These are phyloP conservation scores for Whitmania pigra DNA, from an alignment of 1,140 invertebrate species.

Conservation along the genomic window DNA sequence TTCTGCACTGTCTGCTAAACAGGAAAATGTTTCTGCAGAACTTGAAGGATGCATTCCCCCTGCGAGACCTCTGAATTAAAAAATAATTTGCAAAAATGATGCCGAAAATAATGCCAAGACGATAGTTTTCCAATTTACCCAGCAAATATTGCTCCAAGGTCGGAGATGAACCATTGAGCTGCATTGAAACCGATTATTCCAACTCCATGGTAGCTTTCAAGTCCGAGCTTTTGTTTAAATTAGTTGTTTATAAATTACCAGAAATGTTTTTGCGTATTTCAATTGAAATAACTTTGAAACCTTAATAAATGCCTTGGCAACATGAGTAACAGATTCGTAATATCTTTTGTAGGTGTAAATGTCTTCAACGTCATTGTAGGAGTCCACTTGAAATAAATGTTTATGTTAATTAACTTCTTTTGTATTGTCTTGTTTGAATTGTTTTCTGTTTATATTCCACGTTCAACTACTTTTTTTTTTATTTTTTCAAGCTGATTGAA, in stretches of 20 bases:
- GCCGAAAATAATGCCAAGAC: too few species aligned
- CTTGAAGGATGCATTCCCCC: slow-evolving; percentile 76
- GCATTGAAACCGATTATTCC: slow-evolving; percentile 81
- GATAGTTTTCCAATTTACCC: slow-evolving; percentile 49
- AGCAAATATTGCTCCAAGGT: slow-evolving; percentile 73
- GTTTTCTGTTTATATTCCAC: too few species aligned
- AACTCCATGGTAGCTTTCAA: slow-evolving; percentile 66
- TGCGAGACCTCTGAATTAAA: slow-evolving; percentile 57
- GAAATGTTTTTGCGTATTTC: neutral
- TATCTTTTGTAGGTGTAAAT: slow-evolving; percentile 68
- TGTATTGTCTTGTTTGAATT: too few species aligned
- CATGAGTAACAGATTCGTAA: slow-evolving; percentile 54
- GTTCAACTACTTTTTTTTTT: too few species aligned
- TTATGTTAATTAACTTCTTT: too few species aligned
- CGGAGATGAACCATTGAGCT: slow-evolving; percentile 75
- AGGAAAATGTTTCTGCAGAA: slow-evolving; percentile 61
- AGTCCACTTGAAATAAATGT: neutral
- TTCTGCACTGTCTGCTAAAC: slow-evolving; percentile 57
- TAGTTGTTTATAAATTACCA: neutral
- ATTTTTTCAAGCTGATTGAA: too few species aligned
- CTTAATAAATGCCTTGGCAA: slow-evolving; percentile 71
- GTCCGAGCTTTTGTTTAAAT: slow-evolving; percentile 52
- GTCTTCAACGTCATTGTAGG: slow-evolving; percentile 43
- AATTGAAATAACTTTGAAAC: slow-evolving; percentile 24
- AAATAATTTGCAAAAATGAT: neutral